Base-by-base conservation (phyloP, 2,797 vertebrate genomes). In the Tauraco hartlaubi region DNA sequence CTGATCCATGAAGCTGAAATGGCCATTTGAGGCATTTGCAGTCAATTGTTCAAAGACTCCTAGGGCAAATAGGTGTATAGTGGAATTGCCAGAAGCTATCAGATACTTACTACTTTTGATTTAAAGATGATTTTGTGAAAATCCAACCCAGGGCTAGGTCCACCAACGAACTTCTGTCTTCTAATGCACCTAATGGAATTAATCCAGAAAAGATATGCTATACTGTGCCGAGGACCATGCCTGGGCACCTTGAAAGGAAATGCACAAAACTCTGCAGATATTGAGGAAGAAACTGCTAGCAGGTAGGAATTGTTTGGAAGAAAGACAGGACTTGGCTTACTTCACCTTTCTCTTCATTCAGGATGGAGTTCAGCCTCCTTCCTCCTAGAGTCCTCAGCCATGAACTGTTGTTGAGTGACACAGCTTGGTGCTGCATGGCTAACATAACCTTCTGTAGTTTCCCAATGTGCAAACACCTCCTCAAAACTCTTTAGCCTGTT, bases 171-270 rank as follows among this genome's bases (percentile, higher is more conserved):
- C 17, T 48, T 76, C 18, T 51, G 28, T 44, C 5, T 58, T 76
- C 8, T 56, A 56, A 80, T 25, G 44, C 6, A 77, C 14, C 33
- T 52, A 71, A 44, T 37, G 31, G 62, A 63, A 63, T 73, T 71
- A 61, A 41, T 31, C 37, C 41, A 74, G 63, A 83, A 43, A 79
- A 79, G 29, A 21, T 75, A 11, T 49, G 26, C 28, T 64, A 1
- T 56, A 15, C 13, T 55, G 17, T 1, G 0, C 11, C 0, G 11
- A 48, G n/a, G n/a, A 81, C 21, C 7, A 5, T 16, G 21, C 18
- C 51, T 76, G 22, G 31, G 5, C 18, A 44, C 21, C 22, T 41
- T 54, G 28, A 6, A 9, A 71, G 15, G 25, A 20, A 85, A 71
- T 6, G 11, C 25, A 43, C 15, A 59, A 28, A 85, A 39, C 23